These are phyloP conservation scores for Montifringilla adamsi DNA, from an alignment of 2,113 vertebrate species.

Conservation along the genomic window DNA sequence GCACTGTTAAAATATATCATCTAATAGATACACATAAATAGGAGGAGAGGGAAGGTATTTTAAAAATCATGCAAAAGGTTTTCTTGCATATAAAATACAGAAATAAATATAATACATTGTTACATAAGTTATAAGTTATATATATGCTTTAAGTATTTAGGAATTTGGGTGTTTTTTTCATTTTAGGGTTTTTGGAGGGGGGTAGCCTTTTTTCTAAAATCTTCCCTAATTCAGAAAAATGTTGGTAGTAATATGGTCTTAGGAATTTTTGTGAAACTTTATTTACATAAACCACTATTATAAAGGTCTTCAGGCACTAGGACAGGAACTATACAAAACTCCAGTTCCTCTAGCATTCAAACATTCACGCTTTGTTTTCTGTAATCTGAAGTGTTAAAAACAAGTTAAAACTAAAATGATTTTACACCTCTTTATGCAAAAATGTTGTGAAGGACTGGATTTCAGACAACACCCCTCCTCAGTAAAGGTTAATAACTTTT, in stretches of 20 bases:
- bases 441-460: neutral
- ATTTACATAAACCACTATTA: neutral
- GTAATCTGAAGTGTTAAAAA: neutral
- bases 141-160: neutral
- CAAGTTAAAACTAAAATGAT: neutral
- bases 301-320: neutral
- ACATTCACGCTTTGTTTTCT: neutral
- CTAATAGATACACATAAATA: neutral
- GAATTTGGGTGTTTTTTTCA: rapidly evolving
- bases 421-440: neutral
- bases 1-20: neutral
- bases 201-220: neutral
- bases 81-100: neutral
- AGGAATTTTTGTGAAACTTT: neutral
- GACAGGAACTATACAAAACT: neutral
- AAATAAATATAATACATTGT: neutral
- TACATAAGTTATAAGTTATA: neutral
- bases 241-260: neutral
- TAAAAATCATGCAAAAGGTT: neutral
- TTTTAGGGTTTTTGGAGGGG: rapidly evolving
- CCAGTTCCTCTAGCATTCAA: neutral
- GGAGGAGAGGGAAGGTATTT: neutral
- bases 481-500: neutral
- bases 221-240: neutral
- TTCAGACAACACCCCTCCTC: neutral